Evolutionary conservation across 2,797 vertebrate genomes (phyloP).

Genomic region (Diglossa cyanea): DNA sequence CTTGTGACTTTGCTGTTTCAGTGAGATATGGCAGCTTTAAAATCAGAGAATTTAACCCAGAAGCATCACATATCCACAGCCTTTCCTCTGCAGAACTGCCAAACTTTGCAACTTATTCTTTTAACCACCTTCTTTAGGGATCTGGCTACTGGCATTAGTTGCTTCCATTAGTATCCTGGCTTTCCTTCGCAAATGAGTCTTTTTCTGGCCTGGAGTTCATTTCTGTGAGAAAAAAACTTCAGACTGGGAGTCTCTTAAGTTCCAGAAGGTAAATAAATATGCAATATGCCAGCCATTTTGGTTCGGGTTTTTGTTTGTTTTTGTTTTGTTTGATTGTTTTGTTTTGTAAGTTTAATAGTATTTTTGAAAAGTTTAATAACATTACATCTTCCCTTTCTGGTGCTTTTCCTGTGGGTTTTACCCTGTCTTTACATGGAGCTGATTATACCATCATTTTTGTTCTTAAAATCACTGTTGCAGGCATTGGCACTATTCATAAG

Average conservation of each 20-base stretch:
- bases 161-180: neutral
- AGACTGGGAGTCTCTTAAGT: neutral
- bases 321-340: neutral
- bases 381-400: neutral
- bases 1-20: neutral
- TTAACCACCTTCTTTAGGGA: neutral
- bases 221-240: neutral
- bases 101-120: neutral
- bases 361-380: neutral
- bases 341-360: neutral
- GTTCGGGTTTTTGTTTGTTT: neutral
- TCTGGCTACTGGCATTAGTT: neutral
- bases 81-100: neutral
- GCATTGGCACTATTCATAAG: neutral
- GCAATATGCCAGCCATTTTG: neutral
- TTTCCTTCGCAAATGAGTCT: neutral
- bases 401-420: neutral
- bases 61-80: neutral
- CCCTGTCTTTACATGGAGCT: neutral
- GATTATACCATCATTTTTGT: neutral
- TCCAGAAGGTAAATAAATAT: neutral
- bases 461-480: neutral
- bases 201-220: neutral
- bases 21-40: neutral
- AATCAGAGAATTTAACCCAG: neutral